These are phyloP conservation scores for Sebastes flavidus DNA, from an alignment of 2,797 vertebrate species.

Conservation along the genomic window DNA sequence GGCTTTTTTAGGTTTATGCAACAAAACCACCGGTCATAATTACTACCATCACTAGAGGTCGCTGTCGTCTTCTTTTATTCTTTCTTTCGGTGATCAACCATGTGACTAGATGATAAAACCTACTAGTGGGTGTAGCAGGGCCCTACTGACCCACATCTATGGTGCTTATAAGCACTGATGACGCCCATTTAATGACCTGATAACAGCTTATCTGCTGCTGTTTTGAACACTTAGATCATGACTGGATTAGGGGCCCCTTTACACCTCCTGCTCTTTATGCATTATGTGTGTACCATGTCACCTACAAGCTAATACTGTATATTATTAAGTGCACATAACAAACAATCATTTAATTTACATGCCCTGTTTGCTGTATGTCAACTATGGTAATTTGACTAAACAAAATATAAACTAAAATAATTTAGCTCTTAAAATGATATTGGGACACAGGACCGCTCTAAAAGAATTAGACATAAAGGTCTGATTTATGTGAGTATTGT, in stretches of 20 bases:
- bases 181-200: no score
- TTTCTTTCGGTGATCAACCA: no score
- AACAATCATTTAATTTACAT: not conserved
- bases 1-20: no score
- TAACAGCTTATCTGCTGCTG: fast-evolving
- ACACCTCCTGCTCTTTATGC: not conserved
- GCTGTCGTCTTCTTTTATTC: no score
- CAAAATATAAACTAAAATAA: not conserved
- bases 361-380: no score
- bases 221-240: not conserved
- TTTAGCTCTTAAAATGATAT: not conserved
- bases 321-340: not conserved
- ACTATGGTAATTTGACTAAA: not conserved
- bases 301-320: not conserved
- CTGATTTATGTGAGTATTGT: not conserved
- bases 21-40: no score
- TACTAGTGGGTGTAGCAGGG: no score
- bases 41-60: no score
- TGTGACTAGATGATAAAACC: no score
- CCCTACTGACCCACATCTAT: no score
- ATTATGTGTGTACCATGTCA: not conserved
- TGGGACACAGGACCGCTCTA: not conserved
- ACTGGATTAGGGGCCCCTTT: not conserved
- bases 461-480: not conserved
- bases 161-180: no score